These are phyloP conservation scores for Brachionus koreanus DNA, from an alignment of 1,140 invertebrate genomes.

Conservation along the genomic window DNA sequence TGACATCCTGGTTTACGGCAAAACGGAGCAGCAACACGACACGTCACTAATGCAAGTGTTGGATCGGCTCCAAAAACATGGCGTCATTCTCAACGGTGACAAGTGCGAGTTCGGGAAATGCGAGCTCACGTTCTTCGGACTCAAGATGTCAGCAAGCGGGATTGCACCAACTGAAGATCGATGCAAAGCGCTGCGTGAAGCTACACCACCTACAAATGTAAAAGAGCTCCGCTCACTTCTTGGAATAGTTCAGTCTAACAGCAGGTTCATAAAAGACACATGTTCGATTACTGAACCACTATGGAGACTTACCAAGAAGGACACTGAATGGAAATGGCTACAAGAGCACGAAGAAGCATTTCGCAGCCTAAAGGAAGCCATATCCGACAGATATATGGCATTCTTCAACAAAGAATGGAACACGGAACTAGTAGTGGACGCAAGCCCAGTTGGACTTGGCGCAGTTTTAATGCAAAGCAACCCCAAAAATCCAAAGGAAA, in stretches of 20 bases:
- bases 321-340: conserved; percentile 47
- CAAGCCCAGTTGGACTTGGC: conserved; percentile 56
- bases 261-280: not conserved
- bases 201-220: conserved; percentile 36
- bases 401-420: conserved; percentile 27
- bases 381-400: not conserved
- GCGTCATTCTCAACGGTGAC: conserved; percentile 51
- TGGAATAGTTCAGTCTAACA: not conserved
- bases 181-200: conserved; percentile 38
- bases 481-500: conserved; percentile 44
- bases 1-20: conserved; percentile 49
- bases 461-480: conserved; percentile 57
- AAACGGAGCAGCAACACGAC: conserved; percentile 47
- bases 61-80: conserved; percentile 46
- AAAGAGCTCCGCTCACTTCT: conserved; percentile 44
- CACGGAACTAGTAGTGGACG: conserved; percentile 32
- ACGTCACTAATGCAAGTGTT: conserved; percentile 46
- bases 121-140: conserved; percentile 52
- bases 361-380: not conserved
- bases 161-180: conserved; percentile 45
- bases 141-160: conserved; percentile 47
- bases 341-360: conserved; percentile 40
- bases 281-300: conserved; percentile 7
- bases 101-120: conserved; percentile 53
- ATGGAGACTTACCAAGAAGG: conserved; percentile 50